Evolutionary conservation across 2,888 invertebrate species (phyloP), one percentile per base, ranked within the genome.

Genomic region (Camponotus fellah): DNA sequence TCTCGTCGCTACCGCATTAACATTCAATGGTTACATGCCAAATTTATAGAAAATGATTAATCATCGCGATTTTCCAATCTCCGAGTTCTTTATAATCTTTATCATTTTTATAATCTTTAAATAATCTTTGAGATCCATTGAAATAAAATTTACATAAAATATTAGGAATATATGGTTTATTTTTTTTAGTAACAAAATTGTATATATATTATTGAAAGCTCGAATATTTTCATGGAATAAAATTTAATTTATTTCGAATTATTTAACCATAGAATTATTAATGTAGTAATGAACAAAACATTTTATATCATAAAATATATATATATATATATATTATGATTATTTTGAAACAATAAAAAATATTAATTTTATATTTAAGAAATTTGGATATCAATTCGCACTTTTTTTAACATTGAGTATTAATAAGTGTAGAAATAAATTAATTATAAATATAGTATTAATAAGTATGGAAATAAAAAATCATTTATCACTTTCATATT

Each of bases 1-100:
- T 34, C 14, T 75, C 32, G 12, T 26, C 56, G 26, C 66, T 12
- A 53, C 14, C 32, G 17, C 26, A 76, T 75, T 64, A 64, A 75
- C 2, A 14, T 8, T 17, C 49, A 64, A n/a, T 60, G 6, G 53
- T 26, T 26, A 26, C 26, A 26, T 26, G 26, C 53, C 12, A 3
- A 49, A 49, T 49, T 49, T 14, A 17, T 14, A 17, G 17, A 3
- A 4, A 1, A 72, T 3, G 8, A 71, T 56, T 56, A 14, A 26
- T 53, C 14, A 49, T 8, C 9, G 37, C 0, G 12, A 40, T 32
- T 72, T 6, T 71, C 4, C 0, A 21, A 53, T 71, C 10, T 53
- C 1, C 5, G 17, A 56, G 14, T 14, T 49, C 5, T 71, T 71
- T 71, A 34, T 69, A 49, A 69, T 14, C 1, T 26, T 26, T 26